phyloP scores from a whole-genome alignment of 2,797 vertebrate genomes.

The Anabacerthia variegaticeps region DNA sequence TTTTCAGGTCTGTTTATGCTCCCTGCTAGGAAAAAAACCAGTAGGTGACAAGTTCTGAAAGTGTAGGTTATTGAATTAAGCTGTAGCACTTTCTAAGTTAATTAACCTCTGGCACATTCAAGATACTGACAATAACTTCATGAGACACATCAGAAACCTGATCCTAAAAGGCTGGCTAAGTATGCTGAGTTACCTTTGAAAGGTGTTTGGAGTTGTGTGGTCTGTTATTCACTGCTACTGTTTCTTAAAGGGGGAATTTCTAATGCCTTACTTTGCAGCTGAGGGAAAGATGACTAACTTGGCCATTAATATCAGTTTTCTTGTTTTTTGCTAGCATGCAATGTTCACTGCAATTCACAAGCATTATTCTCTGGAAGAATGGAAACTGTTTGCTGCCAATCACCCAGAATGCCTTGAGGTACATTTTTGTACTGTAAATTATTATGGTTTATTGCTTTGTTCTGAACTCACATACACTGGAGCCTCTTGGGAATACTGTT shows the following conservation, averaged over 20 bases:
- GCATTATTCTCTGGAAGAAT: constrained; percentile 94
- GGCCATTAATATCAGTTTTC: constrained; percentile 14
- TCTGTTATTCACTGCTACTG: neutral
- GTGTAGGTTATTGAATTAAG: neutral
- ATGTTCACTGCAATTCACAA: constrained; percentile 97
- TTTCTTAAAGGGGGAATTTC: neutral
- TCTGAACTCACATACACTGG: neutral
- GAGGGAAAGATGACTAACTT: neutral
- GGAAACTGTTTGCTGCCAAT: constrained; percentile 89
- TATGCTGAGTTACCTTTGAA: neutral
- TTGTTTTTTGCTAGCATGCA: constrained; percentile 83
- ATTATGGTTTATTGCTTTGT: constrained; percentile 41
- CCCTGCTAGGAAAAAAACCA: neutral
- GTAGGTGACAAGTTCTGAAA: neutral
- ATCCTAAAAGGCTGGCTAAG: neutral
- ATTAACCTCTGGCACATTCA: neutral
- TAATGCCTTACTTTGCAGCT: neutral
- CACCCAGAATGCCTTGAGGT: constrained; percentile 95
- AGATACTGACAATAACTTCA: neutral
- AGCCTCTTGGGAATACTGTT: neutral
- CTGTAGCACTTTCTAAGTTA: neutral
- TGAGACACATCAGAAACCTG: neutral
- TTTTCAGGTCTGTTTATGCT: neutral
- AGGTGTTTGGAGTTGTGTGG: neutral
- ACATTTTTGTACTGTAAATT: constrained; percentile 53